Evolutionary conservation across 2,888 invertebrate genomes (phyloP).

Genomic region (Pegoplata infirma): DNA sequence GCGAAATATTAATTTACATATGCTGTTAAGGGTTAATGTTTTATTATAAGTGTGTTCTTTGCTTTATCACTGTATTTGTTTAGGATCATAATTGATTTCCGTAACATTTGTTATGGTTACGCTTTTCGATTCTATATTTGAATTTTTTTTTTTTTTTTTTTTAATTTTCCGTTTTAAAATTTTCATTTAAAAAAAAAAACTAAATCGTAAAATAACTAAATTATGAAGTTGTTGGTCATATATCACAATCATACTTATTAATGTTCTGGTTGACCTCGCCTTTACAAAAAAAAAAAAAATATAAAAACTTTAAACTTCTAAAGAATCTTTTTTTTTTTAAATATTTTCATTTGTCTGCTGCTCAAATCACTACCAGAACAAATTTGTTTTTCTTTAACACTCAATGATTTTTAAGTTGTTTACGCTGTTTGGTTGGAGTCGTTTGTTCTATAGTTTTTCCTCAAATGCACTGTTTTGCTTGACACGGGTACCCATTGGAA

Average conservation of each 20-base stretch:
- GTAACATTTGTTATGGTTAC: slow-evolving; percentile 30
- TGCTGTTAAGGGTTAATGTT: not conserved
- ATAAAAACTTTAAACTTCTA: not conserved
- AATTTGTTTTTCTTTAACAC: slow-evolving; percentile 11
- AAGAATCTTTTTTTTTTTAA: not conserved
- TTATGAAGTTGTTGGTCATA: slow-evolving; percentile 28
- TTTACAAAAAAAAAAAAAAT: too few species aligned
- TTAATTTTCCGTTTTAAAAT: not conserved
- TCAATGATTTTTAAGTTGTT: slow-evolving; percentile 5
- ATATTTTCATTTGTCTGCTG: not conserved
- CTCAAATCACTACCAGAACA: slow-evolving; percentile 20
- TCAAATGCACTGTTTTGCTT: not conserved
- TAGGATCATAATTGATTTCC: slow-evolving; percentile 35
- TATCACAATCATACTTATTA: slow-evolving; percentile 32
- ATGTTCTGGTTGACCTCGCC: slow-evolving; percentile 53
- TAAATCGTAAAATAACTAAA: not conserved
- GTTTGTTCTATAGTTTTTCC: not conserved
- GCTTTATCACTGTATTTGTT: not conserved
- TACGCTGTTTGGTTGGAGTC: not conserved
- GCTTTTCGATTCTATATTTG: slow-evolving; percentile 2
- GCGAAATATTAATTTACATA: too few species aligned
- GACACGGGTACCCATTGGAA: not conserved
- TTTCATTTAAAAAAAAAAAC: not conserved
- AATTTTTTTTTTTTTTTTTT: not conserved
- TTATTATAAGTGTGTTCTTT: not conserved